Evolutionary conservation across 2,888 invertebrate species (phyloP).

Genomic region (Drosophila cognata): DNA sequence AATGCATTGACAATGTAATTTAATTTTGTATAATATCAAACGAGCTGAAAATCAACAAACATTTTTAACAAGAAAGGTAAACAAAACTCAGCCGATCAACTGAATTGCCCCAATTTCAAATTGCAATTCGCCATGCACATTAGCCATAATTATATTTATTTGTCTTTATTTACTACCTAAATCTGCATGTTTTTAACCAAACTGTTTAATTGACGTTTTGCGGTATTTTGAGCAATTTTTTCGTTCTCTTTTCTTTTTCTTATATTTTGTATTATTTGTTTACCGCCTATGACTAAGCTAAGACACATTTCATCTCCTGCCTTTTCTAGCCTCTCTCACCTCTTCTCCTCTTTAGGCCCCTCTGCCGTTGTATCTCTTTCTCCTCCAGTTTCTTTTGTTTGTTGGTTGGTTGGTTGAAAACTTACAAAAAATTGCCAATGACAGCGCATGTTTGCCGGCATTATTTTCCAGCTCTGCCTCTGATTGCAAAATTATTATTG

Average conservation of each 20-base stretch:
- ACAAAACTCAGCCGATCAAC: constrained; percentile 25
- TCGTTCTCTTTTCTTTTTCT: not conserved
- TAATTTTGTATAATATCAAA: constrained; percentile 28
- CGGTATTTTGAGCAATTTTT: constrained; percentile 22
- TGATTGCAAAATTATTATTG: constrained; percentile 34
- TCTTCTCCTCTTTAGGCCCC: not conserved
- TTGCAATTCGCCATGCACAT: not conserved
- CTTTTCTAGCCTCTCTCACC: not conserved
- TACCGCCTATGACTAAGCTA: constrained; percentile 36
- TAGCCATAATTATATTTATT: not conserved
- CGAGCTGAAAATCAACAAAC: constrained; percentile 27
- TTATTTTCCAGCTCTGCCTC: constrained; percentile 20
- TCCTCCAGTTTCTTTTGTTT: constrained; percentile 22
- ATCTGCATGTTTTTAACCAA: constrained; percentile 1
- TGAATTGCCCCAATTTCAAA: constrained; percentile 31
- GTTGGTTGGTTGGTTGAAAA: constrained; percentile 13
- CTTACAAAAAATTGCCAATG: constrained; percentile 17
- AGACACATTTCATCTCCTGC: constrained; percentile 26
- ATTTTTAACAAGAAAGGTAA: constrained; percentile 43
- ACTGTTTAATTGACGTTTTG: constrained; percentile 26
- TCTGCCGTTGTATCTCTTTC: not conserved
- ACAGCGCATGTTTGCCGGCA: constrained; percentile 13
- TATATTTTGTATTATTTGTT: constrained; percentile 8
- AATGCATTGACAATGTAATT: constrained; percentile 62
- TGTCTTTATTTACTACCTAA: not conserved